Percentiles rank a stretch among this genome's conserved stretches.
Conservation (phyloP, 1,140 invertebrate species). For the Streblospio benedicti region DNA sequence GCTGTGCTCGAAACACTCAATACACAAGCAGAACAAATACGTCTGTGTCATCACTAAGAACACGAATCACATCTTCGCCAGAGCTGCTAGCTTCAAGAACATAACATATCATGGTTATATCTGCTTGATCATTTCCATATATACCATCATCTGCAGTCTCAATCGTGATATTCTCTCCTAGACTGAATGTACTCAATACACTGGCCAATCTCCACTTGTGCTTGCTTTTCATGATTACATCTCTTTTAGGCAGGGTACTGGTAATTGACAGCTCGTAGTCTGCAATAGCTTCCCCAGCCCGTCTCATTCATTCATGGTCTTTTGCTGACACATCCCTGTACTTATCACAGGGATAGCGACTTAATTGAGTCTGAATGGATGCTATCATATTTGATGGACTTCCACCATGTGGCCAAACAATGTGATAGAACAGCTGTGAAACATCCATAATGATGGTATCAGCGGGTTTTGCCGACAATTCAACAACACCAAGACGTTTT, state of each 20-base stretch:
- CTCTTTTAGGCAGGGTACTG: slow-evolving; percentile 1
- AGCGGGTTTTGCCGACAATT: not conserved
- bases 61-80: no score
- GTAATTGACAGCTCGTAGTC: not conserved
- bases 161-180: no score
- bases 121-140: no score
- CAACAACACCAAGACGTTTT: not conserved
- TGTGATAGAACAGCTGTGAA: not conserved
- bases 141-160: no score
- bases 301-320: slow-evolving; percentile 3
- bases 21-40: no score
- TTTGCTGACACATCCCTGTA: slow-evolving; percentile 1
- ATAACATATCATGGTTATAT: no score
- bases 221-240: slow-evolving; percentile 5
- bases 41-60: no score
- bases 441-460: slow-evolving; percentile 2
- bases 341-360: slow-evolving; percentile 5
- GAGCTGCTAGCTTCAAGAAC: no score
- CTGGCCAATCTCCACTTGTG: no score
- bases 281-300: not conserved
- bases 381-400: not conserved
- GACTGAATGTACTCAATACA: no score
- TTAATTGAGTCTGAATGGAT: not conserved
- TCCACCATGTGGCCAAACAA: not conserved
- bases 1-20: no score